phyloP scores from a whole-genome alignment of 2,113 vertebrate genomes.

The Recurvirostra avosetta region DNA sequence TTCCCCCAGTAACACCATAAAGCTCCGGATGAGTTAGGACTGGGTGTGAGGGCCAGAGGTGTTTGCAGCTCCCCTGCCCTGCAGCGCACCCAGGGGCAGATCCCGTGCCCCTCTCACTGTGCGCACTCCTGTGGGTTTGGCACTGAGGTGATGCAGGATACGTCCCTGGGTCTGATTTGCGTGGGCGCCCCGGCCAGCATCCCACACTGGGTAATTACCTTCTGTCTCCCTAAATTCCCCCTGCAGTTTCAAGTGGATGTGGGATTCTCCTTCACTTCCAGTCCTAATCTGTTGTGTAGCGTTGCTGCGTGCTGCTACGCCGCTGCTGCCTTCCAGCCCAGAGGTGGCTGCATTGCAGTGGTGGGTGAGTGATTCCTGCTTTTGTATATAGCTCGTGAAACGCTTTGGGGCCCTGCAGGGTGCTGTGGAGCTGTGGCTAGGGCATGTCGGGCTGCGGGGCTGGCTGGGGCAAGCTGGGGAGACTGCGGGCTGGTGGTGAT shows the following conservation, averaged over 20 bases:
- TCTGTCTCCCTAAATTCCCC: constrained; percentile 56
- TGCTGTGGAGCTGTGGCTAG: neutral
- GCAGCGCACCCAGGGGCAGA: accelerated
- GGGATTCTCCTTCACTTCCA: constrained; percentile 55
- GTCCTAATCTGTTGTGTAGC: constrained; percentile 29
- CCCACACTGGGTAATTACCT: neutral
- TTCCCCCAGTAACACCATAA: neutral
- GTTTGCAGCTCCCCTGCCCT: neutral
- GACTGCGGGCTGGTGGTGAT: neutral
- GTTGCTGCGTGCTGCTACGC: neutral
- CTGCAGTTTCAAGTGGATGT: constrained; percentile 60
- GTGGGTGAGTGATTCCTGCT: constrained; percentile 57
- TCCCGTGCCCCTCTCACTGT: neutral
- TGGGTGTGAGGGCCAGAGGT: neutral
- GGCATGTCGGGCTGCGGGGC: too few species aligned
- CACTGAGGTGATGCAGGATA: neutral
- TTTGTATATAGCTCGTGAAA: constrained; percentile 24
- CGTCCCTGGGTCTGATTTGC: neutral
- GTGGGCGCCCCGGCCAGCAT: accelerated
- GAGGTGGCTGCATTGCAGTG: constrained; percentile 57
- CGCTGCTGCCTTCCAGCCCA: constrained; percentile 42
- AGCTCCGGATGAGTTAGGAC: neutral
- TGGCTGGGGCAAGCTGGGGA: neutral
- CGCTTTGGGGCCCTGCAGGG: neutral
- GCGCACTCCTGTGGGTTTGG: accelerated